phyloP scores from a whole-genome alignment of 2,113 vertebrate genomes.

The Anguilla japonica region DNA sequence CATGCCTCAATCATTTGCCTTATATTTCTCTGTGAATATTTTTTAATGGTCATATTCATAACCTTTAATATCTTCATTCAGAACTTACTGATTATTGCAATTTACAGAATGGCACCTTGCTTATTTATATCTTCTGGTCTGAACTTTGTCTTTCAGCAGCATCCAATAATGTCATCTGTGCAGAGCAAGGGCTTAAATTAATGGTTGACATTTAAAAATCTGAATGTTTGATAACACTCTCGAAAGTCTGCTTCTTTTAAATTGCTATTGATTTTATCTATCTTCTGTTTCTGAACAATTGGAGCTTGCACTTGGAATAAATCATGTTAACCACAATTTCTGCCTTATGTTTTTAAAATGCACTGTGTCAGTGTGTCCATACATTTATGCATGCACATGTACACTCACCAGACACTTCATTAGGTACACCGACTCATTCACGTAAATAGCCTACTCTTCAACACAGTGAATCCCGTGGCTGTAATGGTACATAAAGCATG shows the following conservation, averaged over 20 bases:
- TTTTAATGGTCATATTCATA: neutral
- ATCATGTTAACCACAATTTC: neutral
- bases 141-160: neutral
- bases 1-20: neutral
- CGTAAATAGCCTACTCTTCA: no score
- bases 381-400: neutral
- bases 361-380: neutral
- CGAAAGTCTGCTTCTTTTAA: neutral
- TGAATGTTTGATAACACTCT: neutral
- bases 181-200: neutral
- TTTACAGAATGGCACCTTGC: neutral
- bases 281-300: neutral
- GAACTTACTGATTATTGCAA: neutral
- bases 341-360: neutral
- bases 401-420: no score
- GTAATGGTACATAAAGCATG: no score
- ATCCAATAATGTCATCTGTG: neutral
- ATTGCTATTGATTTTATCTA: neutral
- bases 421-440: no score
- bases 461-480: no score
- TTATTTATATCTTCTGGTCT: neutral
- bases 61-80: neutral
- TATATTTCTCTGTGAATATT: neutral
- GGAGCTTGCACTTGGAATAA: neutral
- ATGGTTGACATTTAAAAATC: constrained; percentile 1